These are phyloP conservation scores for Patella depressa DNA, from an alignment of 2,888 invertebrate genomes.

Conservation along the genomic window DNA sequence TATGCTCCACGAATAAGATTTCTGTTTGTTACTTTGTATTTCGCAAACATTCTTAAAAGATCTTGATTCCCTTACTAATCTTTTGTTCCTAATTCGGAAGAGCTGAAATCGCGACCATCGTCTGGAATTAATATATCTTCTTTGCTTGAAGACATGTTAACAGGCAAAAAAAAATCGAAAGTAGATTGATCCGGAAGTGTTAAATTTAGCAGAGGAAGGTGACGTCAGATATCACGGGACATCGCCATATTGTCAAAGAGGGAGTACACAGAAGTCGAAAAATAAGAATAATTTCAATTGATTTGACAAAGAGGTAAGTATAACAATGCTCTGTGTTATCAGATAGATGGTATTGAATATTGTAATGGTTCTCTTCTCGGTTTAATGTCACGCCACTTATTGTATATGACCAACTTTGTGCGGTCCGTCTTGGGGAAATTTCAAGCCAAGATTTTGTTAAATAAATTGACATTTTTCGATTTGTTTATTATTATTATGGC, in stretches of 20 bases:
- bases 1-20: not conserved
- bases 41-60: not conserved
- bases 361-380: too few species aligned
- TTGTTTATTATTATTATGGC: too few species aligned
- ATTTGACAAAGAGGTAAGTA: not conserved
- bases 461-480: too few species aligned
- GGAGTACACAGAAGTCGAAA: not conserved
- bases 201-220: conserved; percentile 22
- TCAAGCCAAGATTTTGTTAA: too few species aligned
- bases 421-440: too few species aligned
- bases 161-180: conserved; percentile 26
- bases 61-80: conserved; percentile 53
- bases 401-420: too few species aligned
- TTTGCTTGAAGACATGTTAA: too few species aligned
- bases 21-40: not conserved
- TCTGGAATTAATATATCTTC: conserved; percentile 18
- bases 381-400: too few species aligned
- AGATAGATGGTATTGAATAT: too few species aligned
- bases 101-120: conserved; percentile 54
- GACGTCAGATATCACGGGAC: conserved; percentile 53
- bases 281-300: not conserved
- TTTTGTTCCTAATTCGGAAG: conserved; percentile 65
- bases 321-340: not conserved
- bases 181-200: conserved; percentile 14
- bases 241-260: conserved; percentile 46